Evolutionary conservation across 2,888 invertebrate species (phyloP).

Genomic region (Aporophyla nigra): DNA sequence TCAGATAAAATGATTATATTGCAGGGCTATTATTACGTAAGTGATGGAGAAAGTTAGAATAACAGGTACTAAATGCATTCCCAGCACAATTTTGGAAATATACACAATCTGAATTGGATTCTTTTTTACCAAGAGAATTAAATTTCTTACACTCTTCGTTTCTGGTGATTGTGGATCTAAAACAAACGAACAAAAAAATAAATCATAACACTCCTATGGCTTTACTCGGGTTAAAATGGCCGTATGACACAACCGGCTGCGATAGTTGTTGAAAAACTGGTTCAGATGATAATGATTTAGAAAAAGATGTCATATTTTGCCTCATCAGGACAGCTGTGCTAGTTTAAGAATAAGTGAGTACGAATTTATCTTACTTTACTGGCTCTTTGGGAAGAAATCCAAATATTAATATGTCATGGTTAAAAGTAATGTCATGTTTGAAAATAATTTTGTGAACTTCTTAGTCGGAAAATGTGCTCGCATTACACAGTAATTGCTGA

Average conservation of each 20-base stretch:
- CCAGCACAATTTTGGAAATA: constrained; percentile 20
- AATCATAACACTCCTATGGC: not conserved
- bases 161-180: constrained; percentile 39
- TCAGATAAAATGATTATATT: constrained; percentile 21
- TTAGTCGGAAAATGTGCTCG: too few species aligned
- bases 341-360: not conserved
- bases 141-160: constrained; percentile 31
- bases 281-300: not conserved
- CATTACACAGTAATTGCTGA: too few species aligned
- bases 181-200: constrained; percentile 7
- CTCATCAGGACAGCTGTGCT: not conserved
- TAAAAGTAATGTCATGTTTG: too few species aligned
- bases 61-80: constrained; percentile 48
- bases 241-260: not conserved
- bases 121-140: constrained; percentile 33
- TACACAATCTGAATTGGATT: constrained; percentile 44
- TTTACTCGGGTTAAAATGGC: too few species aligned
- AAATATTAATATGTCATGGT: not conserved
- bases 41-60: constrained; percentile 30
- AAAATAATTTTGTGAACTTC: too few species aligned
- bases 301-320: not conserved
- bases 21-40: constrained; percentile 43
- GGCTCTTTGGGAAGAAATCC: not conserved
- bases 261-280: not conserved
- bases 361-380: not conserved